Evolutionary conservation across 1,140 invertebrate genomes (phyloP), one percentile per base, ranked within the genome.

Genomic region (Heliconius himera): DNA sequence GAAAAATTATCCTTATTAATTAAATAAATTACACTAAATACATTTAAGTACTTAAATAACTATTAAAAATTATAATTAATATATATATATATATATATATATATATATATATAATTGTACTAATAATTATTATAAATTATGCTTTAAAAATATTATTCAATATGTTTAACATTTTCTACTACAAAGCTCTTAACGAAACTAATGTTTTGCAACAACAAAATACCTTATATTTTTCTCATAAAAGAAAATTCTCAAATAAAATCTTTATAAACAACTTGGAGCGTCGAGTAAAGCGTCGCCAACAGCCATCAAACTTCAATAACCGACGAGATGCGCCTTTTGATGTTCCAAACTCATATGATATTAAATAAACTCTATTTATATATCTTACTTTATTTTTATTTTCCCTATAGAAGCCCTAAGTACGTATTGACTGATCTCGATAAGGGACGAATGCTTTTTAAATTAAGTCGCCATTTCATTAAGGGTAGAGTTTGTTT

Each of bases 291-390:
- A 49, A 75, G 33, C 78, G 75, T 73, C 74, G 81, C 79, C 60
- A 85, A 85, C 79, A 84, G 81, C 82, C 75, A 87, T 84, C 84
- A 87, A 88, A 89, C 82, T 84, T 87, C 86, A 85, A 90, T 89
- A 87, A 84, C 84, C 70, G 84, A 70, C 72, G 49, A 82, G 80
- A 86, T 86, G 84, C 72, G 81, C 77, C 83, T 88, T 89, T 89
- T 89, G 84, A 89, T 90, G 85, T 89, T 82, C 74, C 80, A 74
- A 60, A 82, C 80, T 83, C 81, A 79, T 74, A 80, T 80, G 75
- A 88, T 87, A 86, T 89, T 88, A 87, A 87, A 89, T 89, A 88
- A 89, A 90, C 87, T 87, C 82, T 76, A 82, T 54, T 26, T 82
- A 77, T 83, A 79, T 81, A 78, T 73, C 74, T 75, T 72, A 79